Base-by-base conservation (phyloP, 2,888 invertebrate genomes). In the Eupithecia exiguata region DNA sequence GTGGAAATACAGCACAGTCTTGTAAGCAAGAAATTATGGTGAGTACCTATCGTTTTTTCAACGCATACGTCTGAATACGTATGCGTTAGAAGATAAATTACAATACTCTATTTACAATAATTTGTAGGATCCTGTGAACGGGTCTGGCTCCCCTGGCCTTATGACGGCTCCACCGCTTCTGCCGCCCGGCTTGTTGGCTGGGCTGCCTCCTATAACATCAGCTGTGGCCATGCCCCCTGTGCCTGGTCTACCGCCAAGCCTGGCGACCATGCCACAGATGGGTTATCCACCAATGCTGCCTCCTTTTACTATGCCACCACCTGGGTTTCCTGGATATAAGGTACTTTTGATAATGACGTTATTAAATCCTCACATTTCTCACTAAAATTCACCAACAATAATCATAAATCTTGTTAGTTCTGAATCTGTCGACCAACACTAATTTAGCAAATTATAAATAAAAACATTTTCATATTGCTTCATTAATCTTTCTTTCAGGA, bases 231-330 rank as follows among this genome's bases (percentile, higher is more conserved):
- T 96, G 92, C 94, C 94, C 0, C 93, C 94, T 0, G 92, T 93
- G 58, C 94, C 94, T 5, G 94, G 93, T 1, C 83, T 95, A 80
- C 91, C 94, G 43, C 92, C 94, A 0, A 91, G 84, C 67, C 88
- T 94, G 85, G 88, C 91, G 9, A 90, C 90, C 5, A 82, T 95
- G 75, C 92, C 94, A 70, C 93, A 95, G 0, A 92, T 95, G 92
- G 94, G 91, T 36, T 95, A 95, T 81, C 95, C 95, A 12, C 95
- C 96, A 4, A 95, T 96, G 92, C 95, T 97, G 74, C 96, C 97
- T 36, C 96, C 96, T 35, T 97, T 97, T 88, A 96, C 96, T 58
- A 96, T 97, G 86, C 97, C 97, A 53, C 97, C 97, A 36, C 97
- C 97, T 16, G 97, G 97, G 49, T 97, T 97, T 88, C 95, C 95